Percentiles rank a stretch among this genome's conserved stretches.
Evolutionary conservation across 2,113 vertebrate genomes (phyloP).

Genomic region (Callocephalon fimbriatum): DNA sequence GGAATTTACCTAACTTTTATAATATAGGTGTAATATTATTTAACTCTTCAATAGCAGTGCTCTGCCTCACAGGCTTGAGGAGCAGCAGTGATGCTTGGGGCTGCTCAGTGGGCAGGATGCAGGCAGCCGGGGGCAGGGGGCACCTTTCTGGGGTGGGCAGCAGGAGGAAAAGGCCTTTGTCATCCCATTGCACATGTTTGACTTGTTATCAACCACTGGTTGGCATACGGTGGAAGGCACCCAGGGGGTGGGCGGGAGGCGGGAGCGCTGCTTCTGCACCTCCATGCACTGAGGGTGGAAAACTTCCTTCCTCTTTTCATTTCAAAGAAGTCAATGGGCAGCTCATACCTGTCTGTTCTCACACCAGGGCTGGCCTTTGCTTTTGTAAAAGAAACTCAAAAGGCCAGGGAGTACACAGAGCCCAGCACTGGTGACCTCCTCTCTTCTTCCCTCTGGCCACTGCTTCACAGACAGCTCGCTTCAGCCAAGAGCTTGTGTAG

Average conservation of each 20-base stretch:
- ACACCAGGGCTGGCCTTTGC: background rate
- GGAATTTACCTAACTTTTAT: slow-evolving; percentile 71
- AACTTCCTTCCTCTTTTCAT: background rate
- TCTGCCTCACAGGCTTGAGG: background rate
- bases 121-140: accelerated
- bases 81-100: background rate
- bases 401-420: accelerated
- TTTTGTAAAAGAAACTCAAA: background rate
- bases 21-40: slow-evolving; percentile 26
- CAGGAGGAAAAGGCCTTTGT: background rate
- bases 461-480: accelerated
- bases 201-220: accelerated
- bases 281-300: accelerated
- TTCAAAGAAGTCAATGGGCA: background rate
- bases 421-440: background rate
- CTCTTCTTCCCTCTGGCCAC: accelerated
- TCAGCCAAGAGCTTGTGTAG: background rate
- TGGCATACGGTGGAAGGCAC: background rate
- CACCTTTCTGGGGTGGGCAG: background rate
- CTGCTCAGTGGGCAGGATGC: background rate
- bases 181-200: accelerated
- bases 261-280: background rate
- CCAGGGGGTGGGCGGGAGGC: background rate
- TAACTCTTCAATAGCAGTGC: slow-evolving; percentile 16
- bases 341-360: background rate